Base-by-base conservation (phyloP, 92 coral and sea anemone genomes). In the Umimayanthus kanabou region DNA sequence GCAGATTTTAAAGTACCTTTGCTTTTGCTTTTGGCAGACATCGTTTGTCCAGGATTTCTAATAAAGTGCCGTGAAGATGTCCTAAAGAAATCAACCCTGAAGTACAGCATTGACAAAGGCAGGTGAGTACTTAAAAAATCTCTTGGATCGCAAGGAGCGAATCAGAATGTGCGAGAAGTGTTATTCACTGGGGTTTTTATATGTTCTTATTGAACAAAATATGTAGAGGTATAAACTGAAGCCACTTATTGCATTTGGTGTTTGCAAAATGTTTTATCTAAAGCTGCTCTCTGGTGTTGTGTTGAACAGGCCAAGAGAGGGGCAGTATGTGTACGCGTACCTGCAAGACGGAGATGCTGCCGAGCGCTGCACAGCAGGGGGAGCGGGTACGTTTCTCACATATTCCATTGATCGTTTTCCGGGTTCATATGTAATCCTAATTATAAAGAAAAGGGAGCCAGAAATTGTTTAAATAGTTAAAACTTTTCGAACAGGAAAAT, bases 321-420 rank as follows among this genome's bases (percentile, higher is more conserved):
- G 89, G 23, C 74, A 28, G 6, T 70, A 90, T 77, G 84, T 87
- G 33, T 90, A 61, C 50, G 92, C 84, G 39, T 90, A 50, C 81
- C 58, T 90, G 23, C 88, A 69, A 0, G 85, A 89, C 26, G 64
- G 80, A n/a, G 45, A 81, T 49, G 74, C 89, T 28, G 67, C 83
- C 53, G 79, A 82, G 79, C 42, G 40, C 22, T 73, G 76, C 74
- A 77, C 85, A 13, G 85, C 87, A 40, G 82, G 33, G 26, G 69
- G 26, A 80, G 33, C 43, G 23, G 84, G 84, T 80, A 28, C 13
- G 55, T 33, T 23, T 39, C 20, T 16, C 64, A 2, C 23, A 5
- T 16, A 40, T n/a, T 25, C 43, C 23, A 28, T 23, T 39, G 30
- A 83, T 37, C 14, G 28, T 6, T 26, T 37, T 22, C 5, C 55